A percentile compares a stretch with the other conserved stretches of the same genome.
phyloP scores from a whole-genome alignment of 1,140 invertebrate species.

The Calliopsis andreniformis region DNA sequence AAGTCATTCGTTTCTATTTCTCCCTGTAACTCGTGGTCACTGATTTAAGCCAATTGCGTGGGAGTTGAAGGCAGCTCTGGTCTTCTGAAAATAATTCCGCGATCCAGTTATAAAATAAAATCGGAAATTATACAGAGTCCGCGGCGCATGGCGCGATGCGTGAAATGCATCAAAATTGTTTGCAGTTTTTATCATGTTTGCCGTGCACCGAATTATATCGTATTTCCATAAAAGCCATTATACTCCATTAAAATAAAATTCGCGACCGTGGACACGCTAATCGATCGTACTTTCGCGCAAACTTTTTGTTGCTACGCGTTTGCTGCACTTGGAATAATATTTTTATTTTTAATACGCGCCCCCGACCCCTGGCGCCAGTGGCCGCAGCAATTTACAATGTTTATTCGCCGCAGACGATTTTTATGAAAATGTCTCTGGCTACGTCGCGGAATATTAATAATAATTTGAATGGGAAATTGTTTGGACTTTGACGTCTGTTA shows the following conservation, averaged over 20 bases:
- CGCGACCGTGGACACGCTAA: slow-evolving; percentile 35
- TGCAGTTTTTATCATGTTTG: slow-evolving; percentile 48
- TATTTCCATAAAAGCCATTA: slow-evolving; percentile 53
- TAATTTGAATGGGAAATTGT: not conserved
- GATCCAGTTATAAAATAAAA: slow-evolving; percentile 45
- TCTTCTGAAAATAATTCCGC: too few species aligned
- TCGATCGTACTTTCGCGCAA: slow-evolving; percentile 25
- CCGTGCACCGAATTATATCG: slow-evolving; percentile 45
- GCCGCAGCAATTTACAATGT: not conserved
- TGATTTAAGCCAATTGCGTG: too few species aligned
- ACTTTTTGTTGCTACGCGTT: slow-evolving; percentile 35
- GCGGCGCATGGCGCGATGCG: slow-evolving; percentile 2
- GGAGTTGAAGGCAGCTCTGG: too few species aligned
- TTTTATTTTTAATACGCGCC: not conserved
- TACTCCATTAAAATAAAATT: slow-evolving; percentile 52
- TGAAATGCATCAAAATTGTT: slow-evolving; percentile 51
- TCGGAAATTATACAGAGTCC: slow-evolving; percentile 36
- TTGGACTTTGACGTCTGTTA: not conserved
- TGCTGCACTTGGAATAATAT: not conserved
- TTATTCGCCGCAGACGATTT: not conserved
- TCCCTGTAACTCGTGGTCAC: too few species aligned
- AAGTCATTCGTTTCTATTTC: too few species aligned
- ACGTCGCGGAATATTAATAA: not conserved
- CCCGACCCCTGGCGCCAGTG: not conserved
- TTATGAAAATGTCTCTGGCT: not conserved